phyloP scores from a whole-genome alignment of 2,113 vertebrate species.

The Ailuropoda melanoleuca region DNA sequence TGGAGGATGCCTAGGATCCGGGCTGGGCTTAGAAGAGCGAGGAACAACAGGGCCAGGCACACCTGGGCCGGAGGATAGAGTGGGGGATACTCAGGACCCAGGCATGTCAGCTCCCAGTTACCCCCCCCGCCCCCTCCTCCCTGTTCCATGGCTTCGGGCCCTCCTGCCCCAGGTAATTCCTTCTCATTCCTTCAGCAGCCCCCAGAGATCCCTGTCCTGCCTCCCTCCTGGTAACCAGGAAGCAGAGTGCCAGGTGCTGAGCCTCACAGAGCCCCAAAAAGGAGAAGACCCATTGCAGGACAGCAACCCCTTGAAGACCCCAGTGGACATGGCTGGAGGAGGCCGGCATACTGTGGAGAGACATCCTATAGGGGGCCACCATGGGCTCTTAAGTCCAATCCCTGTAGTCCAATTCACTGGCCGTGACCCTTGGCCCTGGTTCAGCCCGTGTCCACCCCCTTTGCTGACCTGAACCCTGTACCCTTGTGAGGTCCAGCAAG shows the following conservation, averaged over 20 bases:
- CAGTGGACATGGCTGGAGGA: neutral
- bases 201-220: neutral
- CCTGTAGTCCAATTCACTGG: neutral
- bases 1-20: conserved; percentile 84
- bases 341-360: too few species aligned
- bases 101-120: neutral
- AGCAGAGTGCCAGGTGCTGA: neutral
- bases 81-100: neutral
- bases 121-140: too few species aligned
- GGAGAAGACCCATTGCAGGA: conserved; percentile 57
- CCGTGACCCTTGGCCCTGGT: neutral
- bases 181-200: neutral
- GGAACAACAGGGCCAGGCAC: conserved; percentile 69
- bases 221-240: neutral
- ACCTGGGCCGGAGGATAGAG: neutral
- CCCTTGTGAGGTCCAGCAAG: neutral
- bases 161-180: neutral
- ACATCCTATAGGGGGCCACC: too few species aligned
- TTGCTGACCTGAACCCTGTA: neutral
- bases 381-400: neutral
- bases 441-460: neutral
- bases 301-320: neutral
- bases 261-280: conserved; percentile 57
- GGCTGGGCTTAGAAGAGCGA: conserved; percentile 80
- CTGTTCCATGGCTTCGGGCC: neutral